Conservation (phyloP, 2,113 vertebrate genomes). For the Dissostichus mawsoni region DNA sequence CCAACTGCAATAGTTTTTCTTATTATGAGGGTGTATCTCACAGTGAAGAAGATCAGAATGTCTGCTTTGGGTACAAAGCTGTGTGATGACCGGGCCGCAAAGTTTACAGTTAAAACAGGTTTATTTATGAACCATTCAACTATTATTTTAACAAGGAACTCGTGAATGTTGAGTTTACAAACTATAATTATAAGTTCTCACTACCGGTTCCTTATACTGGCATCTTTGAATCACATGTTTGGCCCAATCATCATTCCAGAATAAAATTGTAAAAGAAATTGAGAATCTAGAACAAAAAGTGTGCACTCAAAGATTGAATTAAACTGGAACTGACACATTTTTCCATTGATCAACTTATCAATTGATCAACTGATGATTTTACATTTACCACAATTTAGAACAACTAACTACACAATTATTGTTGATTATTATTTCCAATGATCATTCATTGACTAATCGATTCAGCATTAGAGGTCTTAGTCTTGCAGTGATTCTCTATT, state of each 20-base stretch:
- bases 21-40: background rate
- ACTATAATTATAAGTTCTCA: too few relatives aligned
- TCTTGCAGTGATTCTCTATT: background rate
- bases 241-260: background rate
- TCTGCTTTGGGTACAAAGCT: background rate
- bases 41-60: background rate
- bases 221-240: background rate
- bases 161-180: background rate
- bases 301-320: too few relatives aligned
- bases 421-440: background rate
- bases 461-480: background rate
- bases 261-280: too few relatives aligned
- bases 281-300: too few relatives aligned
- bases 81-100: background rate
- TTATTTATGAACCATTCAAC: background rate
- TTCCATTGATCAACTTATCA: background rate
- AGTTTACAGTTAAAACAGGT: background rate
- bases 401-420: too few relatives aligned
- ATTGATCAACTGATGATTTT: background rate
- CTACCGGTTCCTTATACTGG: background rate
- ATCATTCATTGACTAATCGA: background rate
- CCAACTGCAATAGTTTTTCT: background rate
- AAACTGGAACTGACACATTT: background rate
- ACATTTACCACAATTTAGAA: background rate
- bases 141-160: background rate